Evolutionary conservation across 2,797 vertebrate species (phyloP).

Genomic region (Dipus sagitta): DNA sequence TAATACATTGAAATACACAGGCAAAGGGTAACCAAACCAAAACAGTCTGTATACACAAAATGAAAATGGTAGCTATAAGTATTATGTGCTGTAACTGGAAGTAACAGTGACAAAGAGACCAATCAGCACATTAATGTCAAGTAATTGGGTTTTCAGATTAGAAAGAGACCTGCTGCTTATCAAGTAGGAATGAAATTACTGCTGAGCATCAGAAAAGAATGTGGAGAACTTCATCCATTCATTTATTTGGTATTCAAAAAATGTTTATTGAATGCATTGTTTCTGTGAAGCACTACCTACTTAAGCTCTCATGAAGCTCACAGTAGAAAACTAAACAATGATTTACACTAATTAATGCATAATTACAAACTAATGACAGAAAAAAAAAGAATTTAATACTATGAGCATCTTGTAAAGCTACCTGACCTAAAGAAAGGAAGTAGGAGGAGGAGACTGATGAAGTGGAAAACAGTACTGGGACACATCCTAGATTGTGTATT

Average conservation of each 20-base stretch:
- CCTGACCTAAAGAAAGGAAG: conserved; percentile 14
- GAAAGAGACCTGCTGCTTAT: conserved; percentile 38
- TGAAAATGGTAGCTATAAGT: conserved; percentile 31
- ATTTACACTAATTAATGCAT: not conserved
- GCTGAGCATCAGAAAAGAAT: conserved; percentile 49
- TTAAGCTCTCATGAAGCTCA: not conserved
- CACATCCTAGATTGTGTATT: not conserved
- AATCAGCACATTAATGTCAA: conserved; percentile 45
- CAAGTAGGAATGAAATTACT: conserved; percentile 36
- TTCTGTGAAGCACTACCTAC: conserved; percentile 25
- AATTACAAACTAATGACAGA: conserved; percentile 37
- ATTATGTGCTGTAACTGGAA: not conserved
- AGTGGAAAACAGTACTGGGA: not conserved
- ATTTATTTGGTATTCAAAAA: conserved; percentile 12
- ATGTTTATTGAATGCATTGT: not conserved
- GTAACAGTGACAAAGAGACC: conserved; percentile 46
- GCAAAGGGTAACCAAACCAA: conserved; percentile 23
- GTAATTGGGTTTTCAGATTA: conserved; percentile 22
- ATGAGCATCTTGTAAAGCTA: conserved; percentile 25
- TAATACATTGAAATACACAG: conserved; percentile 16
- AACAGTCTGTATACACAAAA: conserved; percentile 23
- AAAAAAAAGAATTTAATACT: conserved; percentile 52
- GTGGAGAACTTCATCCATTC: not conserved
- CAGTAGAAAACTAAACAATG: conserved; percentile 4
- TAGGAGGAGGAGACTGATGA: not conserved